Conservation (phyloP, 1,140 invertebrate species). For the Cotesia typhae region DNA sequence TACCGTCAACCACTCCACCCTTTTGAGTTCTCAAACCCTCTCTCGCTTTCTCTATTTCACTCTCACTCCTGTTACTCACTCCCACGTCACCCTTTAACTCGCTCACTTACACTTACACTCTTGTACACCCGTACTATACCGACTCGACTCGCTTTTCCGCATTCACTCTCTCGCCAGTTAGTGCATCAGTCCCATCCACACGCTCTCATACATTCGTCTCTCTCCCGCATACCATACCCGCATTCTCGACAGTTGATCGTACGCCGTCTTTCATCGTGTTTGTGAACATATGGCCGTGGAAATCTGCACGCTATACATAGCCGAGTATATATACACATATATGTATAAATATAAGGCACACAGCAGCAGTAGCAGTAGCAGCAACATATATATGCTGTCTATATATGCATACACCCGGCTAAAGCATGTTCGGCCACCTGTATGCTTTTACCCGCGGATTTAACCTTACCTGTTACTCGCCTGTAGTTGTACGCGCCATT, state of each 20-base stretch:
- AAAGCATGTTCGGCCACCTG: constrained; percentile 61
- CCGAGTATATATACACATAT: too few species aligned
- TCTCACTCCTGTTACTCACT: constrained; percentile 7
- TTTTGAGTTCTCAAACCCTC: constrained; percentile 13
- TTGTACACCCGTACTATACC: not conserved
- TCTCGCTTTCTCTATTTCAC: constrained; percentile 19
- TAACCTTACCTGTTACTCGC: constrained; percentile 65
- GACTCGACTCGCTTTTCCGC: constrained; percentile 40
- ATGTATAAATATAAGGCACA: constrained; percentile 16
- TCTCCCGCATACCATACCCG: constrained; percentile 6
- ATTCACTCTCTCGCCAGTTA: constrained; percentile 34
- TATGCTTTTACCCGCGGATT: constrained; percentile 63
- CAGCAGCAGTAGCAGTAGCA: not conserved
- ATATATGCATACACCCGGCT: constrained; percentile 15
- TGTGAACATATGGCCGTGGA: constrained; percentile 49
- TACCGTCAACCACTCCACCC: constrained; percentile 12
- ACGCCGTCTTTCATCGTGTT: constrained; percentile 40
- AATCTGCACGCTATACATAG: constrained; percentile 31
- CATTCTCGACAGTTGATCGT: constrained; percentile 6
- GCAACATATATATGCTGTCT: constrained; percentile 13
- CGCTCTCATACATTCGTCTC: constrained; percentile 1
- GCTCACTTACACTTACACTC: constrained; percentile 34
- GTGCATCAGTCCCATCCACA: not conserved
- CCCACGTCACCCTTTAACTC: constrained; percentile 17
- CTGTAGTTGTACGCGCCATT: constrained; percentile 37